Conservation (phyloP, 2,113 vertebrate species). For the Arvicanthis niloticus region DNA sequence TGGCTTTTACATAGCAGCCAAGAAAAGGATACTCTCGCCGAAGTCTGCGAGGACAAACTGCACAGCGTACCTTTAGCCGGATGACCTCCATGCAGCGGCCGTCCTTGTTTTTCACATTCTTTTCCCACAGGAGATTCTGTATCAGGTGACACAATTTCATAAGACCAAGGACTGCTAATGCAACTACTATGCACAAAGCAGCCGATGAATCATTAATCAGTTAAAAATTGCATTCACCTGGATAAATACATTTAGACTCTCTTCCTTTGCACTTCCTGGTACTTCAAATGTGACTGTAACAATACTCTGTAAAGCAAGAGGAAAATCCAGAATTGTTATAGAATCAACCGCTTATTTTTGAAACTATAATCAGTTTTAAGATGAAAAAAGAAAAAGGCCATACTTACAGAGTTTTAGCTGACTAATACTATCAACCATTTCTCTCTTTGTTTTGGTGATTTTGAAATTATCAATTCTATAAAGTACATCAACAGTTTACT, state of each 20-base stretch:
- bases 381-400: neutral
- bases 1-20: neutral
- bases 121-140: conserved; percentile 98
- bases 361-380: conserved; percentile 52
- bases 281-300: conserved; percentile 96
- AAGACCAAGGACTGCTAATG: conserved; percentile 31
- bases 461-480: neutral
- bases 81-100: conserved; percentile 93
- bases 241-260: conserved; percentile 93
- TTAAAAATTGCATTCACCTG: conserved; percentile 88
- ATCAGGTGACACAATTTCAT: conserved; percentile 72
- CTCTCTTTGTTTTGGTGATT: neutral
- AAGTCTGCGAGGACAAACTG: conserved; percentile 1
- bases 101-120: conserved; percentile 91
- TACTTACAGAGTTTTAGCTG: neutral
- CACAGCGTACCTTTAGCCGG: conserved; percentile 92
- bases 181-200: neutral
- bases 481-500: neutral
- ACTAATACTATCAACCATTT: neutral
- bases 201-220: conserved; percentile 5
- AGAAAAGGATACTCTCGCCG: neutral
- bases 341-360: conserved; percentile 5
- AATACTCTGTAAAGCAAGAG: conserved; percentile 90
- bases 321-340: conserved; percentile 46
- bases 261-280: conserved; percentile 91